Base-by-base conservation (phyloP, 1,140 invertebrate genomes). In the Conus ventricosus region DNA sequence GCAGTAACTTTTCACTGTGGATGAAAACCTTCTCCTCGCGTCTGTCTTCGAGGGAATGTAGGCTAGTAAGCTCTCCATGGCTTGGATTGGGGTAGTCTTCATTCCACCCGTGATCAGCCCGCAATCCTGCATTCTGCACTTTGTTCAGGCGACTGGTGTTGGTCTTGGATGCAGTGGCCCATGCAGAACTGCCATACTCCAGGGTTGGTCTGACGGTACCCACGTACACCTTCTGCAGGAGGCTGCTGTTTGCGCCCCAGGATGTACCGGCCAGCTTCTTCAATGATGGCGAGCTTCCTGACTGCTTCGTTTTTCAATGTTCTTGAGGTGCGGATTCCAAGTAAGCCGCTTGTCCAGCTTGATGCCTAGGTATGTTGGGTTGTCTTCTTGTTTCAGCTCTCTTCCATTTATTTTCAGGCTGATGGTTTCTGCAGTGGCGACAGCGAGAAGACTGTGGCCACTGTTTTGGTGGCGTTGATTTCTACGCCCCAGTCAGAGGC, bases 201-300 rank as follows among this genome's bases (percentile, higher is more conserved):
- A 84, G n/a, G 23, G 53, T 39, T 15, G 81, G 88, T 54, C 88
- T 10, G 20, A 88, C 71, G 6, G 88, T 75, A 20, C 88, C 81
- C 10, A 57, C 63, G 53, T 85, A 88, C 5, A 88, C 60, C 75
- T 60, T 7, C 39, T 54, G 4, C 1, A 88, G 83, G 81, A 88
- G 85, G 17, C 78, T 88, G 53, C 51, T 63, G 39, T 88, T 84
- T 17, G 85, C 81, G 2, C 63, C 82, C 88, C 88, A 88, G 13
- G 6, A 53, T 23, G 82, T 88, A 8, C 88, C 82, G 25, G 88
- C 88, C 4, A 88, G 63, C 39, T 88, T 88, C 81, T 85, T 88
- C 82, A 88, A 88, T 81, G 60, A 83, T 6, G 76, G 71, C 71
- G 7, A 5, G 20, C 23, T 75, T 75, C 71, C 57, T 60, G 8